Percentiles rank a stretch among this genome's conserved stretches.
Evolutionary conservation across 1,140 invertebrate genomes (phyloP).

Genomic region (Dreissena polymorpha): DNA sequence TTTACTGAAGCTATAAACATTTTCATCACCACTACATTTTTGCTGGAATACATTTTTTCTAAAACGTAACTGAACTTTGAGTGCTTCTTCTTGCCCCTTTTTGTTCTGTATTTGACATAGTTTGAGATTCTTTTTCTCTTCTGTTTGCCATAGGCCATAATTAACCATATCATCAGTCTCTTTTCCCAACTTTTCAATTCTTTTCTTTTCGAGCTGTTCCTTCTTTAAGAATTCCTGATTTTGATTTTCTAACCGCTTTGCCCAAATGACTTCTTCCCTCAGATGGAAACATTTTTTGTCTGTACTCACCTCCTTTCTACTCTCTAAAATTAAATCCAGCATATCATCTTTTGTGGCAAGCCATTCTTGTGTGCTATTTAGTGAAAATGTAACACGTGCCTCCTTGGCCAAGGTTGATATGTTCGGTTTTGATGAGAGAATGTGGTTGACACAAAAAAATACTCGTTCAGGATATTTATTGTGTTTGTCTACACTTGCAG

Average conservation of each 20-base stretch:
- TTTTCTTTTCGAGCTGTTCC: conserved; percentile 5
- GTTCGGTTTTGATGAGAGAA: not conserved
- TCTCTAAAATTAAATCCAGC: not conserved
- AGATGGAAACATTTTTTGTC: not conserved
- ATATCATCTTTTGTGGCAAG: not conserved
- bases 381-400: conserved; percentile 14
- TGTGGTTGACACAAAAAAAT: conserved; percentile 17
- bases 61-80: conserved; percentile 21
- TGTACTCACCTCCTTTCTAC: conserved; percentile 4
- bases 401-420: conserved; percentile 17
- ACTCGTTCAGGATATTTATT: conserved; percentile 12
- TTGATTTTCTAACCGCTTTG: conserved; percentile 17
- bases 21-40: conserved; percentile 15
- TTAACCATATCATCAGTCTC: conserved; percentile 18
- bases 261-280: not conserved
- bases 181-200: conserved; percentile 9
- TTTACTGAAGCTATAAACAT: conserved; percentile 26
- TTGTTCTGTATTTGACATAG: not conserved
- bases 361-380: conserved; percentile 27
- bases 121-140: not conserved
- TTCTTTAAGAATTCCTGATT: conserved; percentile 13
- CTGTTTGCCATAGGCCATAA: conserved; percentile 31
- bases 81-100: conserved; percentile 28
- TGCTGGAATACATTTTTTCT: conserved; percentile 32
- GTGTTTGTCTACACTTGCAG: conserved; percentile 10